A percentile compares a stretch with the other conserved stretches of the same genome.
Conservation (phyloP, 2,797 vertebrate species). For the Squalus acanthias region DNA sequence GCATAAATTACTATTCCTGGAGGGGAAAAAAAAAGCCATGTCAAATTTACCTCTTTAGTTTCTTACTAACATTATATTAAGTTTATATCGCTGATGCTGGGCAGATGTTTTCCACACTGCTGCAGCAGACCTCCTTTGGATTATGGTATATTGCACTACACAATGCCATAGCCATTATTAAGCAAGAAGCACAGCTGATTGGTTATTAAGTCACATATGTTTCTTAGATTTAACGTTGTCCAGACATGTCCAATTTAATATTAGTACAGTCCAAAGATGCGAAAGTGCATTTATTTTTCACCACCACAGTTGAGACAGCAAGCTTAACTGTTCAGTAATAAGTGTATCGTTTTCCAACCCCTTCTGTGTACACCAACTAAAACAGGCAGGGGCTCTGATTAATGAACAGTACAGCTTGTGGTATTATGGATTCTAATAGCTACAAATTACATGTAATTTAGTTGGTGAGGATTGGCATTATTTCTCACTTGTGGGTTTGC, state of each 20-base stretch:
- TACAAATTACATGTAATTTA: neutral
- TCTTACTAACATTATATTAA: neutral
- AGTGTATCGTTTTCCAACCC: neutral
- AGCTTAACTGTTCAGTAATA: neutral
- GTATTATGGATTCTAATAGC: neutral
- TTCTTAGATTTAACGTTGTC: neutral
- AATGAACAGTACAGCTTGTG: neutral
- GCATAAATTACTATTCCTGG: neutral
- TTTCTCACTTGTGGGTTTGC: neutral
- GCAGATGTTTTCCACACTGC: neutral
- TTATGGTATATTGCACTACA: neutral
- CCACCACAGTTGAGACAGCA: neutral
- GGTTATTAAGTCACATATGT: neutral
- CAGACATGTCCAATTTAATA: neutral
- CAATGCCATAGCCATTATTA: neutral
- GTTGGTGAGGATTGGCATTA: neutral
- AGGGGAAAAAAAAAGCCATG: neutral
- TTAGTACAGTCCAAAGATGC: neutral
- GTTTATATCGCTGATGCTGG: neutral
- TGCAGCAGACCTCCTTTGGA: neutral
- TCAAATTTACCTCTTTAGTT: neutral
- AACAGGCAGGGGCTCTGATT: neutral
- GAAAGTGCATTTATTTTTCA: neutral
- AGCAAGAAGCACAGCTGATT: neutral
- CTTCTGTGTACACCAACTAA: neutral